These are phyloP conservation scores for Trichogramma dendrolimi DNA, from an alignment of 2,888 invertebrate genomes.

Conservation along the genomic window DNA sequence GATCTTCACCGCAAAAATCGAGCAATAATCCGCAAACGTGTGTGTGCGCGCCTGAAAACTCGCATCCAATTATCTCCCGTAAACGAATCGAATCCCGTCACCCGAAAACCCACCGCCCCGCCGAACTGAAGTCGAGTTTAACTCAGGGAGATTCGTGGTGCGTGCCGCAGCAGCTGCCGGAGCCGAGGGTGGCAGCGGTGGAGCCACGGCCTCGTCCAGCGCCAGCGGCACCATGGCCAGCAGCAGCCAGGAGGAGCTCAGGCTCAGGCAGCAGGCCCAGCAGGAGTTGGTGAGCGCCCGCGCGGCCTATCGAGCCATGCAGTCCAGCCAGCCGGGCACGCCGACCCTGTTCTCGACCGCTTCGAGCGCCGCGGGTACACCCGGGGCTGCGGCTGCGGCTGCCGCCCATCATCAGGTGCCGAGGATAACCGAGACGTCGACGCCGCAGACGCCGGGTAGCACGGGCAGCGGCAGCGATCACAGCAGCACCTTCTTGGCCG, in stretches of 20 bases:
- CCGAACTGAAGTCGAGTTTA: too few relatives aligned
- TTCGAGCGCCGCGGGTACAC: conserved; percentile 44
- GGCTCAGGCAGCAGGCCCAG: conserved; percentile 11
- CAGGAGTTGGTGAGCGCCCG: conserved; percentile 20
- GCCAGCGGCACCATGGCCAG: conserved; percentile 9
- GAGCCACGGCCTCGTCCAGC: conserved; percentile 29
- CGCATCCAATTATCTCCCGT: background rate
- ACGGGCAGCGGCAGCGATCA: conserved; percentile 51
- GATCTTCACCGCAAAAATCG: too few relatives aligned
- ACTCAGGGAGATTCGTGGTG: conserved; percentile 52
- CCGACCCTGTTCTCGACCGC: conserved; percentile 40
- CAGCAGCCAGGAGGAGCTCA: conserved; percentile 11
- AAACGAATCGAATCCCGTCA: conserved; percentile 34
- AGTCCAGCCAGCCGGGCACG: conserved; percentile 36
- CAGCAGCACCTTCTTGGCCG: conserved; percentile 53
- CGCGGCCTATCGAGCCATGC: conserved; percentile 22
- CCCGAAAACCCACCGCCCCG: conserved; percentile 26
- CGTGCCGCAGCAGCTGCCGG: conserved; percentile 50
- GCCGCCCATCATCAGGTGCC: conserved; percentile 31
- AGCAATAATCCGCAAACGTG: too few relatives aligned
- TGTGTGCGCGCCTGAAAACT: too few relatives aligned
- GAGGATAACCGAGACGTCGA: conserved; percentile 49
- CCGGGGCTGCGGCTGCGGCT: conserved; percentile 33
- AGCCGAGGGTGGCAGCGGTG: conserved; percentile 36
- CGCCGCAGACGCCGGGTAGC: conserved; percentile 46